Evolutionary conservation across 2,113 vertebrate species (phyloP).

Genomic region (Oenanthe oenanthe): DNA sequence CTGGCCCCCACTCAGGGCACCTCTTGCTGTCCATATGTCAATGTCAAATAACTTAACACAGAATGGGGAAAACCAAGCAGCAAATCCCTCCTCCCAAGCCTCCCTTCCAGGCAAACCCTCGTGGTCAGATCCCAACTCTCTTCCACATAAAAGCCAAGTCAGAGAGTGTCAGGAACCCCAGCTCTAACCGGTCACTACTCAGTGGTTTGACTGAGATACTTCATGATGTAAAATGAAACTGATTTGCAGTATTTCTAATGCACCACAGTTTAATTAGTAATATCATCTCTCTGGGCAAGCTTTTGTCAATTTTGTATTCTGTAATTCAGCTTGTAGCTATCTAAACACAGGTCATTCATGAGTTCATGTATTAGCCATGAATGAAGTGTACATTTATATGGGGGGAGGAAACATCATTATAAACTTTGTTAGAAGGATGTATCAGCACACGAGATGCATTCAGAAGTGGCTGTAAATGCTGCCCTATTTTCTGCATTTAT

Average conservation of each 20-base stretch:
- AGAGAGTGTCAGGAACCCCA: background rate
- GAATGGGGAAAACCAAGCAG: background rate
- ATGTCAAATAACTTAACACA: accelerated
- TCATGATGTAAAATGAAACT: constrained; percentile 43
- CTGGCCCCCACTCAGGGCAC: background rate
- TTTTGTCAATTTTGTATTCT: background rate
- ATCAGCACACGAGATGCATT: background rate
- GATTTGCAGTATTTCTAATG: constrained; percentile 31
- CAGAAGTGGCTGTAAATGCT: background rate
- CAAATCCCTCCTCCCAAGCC: background rate
- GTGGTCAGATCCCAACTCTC: background rate
- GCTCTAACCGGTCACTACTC: background rate
- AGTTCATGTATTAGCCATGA: background rate
- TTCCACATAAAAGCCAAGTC: background rate
- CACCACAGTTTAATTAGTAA: constrained; percentile 60
- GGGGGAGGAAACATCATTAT: background rate
- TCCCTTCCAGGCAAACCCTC: background rate
- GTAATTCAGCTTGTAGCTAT: constrained; percentile 7
- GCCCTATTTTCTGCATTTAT: background rate
- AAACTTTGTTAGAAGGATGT: background rate
- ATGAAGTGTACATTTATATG: background rate
- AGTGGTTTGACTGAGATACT: background rate
- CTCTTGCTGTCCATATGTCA: background rate
- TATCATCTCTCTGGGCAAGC: constrained; percentile 36
- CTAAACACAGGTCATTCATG: constrained; percentile 8